Evolutionary conservation across 2,888 invertebrate genomes (phyloP).

Genomic region (Aporophyla nigra): DNA sequence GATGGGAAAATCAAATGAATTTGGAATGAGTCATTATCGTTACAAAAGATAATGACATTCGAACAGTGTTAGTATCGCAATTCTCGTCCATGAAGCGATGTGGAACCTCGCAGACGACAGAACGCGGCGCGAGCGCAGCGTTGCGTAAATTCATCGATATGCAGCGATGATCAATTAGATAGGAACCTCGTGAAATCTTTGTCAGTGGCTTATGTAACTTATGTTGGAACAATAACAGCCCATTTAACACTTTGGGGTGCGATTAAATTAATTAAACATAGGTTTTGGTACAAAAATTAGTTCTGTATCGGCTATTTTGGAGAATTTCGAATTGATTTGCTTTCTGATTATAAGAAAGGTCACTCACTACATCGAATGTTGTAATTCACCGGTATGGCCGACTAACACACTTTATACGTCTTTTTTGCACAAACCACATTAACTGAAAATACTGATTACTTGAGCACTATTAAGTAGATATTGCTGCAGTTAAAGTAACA

Average conservation of each 20-base stretch:
- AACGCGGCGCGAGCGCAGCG: slow-evolving; percentile 62
- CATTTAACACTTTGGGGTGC: slow-evolving; percentile 32
- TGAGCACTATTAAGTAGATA: slow-evolving; percentile 21
- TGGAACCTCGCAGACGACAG: slow-evolving; percentile 59
- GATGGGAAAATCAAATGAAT: slow-evolving; percentile 15
- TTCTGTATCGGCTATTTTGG: neutral
- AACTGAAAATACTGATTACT: slow-evolving; percentile 46
- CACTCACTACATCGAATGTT: slow-evolving; percentile 38
- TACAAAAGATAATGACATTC: slow-evolving; percentile 51
- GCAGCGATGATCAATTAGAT: slow-evolving; percentile 81
- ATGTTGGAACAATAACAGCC: slow-evolving; percentile 71
- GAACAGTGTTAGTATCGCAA: slow-evolving; percentile 52
- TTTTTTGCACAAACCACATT: slow-evolving; percentile 30
- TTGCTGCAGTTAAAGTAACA: slow-evolving; percentile 32
- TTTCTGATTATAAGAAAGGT: slow-evolving; percentile 35
- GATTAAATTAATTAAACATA: slow-evolving; percentile 14
- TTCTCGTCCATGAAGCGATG: slow-evolving; percentile 61
- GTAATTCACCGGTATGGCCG: slow-evolving; percentile 34
- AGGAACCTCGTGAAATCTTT: slow-evolving; percentile 74
- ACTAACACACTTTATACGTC: slow-evolving; percentile 31
- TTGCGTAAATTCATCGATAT: slow-evolving; percentile 84
- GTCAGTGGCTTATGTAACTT: slow-evolving; percentile 75
- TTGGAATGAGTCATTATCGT: slow-evolving; percentile 37
- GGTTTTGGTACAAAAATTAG: neutral
- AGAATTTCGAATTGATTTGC: slow-evolving; percentile 17